A percentile compares a stretch with the other conserved stretches of the same genome.
Conservation (phyloP, 1,140 invertebrate genomes). For the Sweltsa coloradensis region DNA sequence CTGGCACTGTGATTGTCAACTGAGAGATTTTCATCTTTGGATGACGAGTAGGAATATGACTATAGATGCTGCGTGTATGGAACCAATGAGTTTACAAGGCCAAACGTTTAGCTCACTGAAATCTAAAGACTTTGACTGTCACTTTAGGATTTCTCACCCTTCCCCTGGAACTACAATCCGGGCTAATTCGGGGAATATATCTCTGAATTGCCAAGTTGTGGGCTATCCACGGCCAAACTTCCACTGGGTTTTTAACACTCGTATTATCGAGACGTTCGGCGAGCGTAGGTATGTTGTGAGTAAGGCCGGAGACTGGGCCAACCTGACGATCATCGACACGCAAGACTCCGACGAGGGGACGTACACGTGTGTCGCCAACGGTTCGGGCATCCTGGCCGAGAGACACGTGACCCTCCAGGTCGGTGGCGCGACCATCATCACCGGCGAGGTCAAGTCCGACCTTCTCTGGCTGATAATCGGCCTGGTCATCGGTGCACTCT, state of each 20-base stretch:
- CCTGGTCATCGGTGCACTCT: constrained; percentile 25
- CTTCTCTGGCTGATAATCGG: constrained; percentile 33
- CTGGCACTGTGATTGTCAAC: constrained; percentile 78
- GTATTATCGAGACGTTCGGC: constrained; percentile 42
- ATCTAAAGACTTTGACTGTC: no score
- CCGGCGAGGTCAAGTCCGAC: constrained; percentile 21
- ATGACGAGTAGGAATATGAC: neutral
- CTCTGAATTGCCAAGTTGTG: constrained; percentile 60
- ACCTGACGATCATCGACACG: constrained; percentile 61
- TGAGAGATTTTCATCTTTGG: constrained; percentile 28
- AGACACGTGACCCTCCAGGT: constrained; percentile 54
- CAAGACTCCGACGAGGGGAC: constrained; percentile 65
- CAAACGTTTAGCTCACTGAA: no score
- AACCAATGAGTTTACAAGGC: no score
- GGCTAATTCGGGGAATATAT: no score
- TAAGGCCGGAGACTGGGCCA: constrained; percentile 47
- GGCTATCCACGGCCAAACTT: constrained; percentile 65
- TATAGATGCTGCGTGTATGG: no score
- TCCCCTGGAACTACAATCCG: no score
- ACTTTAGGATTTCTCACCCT: no score
- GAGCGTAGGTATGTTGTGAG: constrained; percentile 23
- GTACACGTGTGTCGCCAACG: constrained; percentile 78
- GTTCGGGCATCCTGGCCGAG: constrained; percentile 68
- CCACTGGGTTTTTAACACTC: constrained; percentile 56
- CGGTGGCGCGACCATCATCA: constrained; percentile 9